Percentiles rank a stretch among this genome's conserved stretches.
phyloP scores from a whole-genome alignment of 2,797 vertebrate genomes.

The Gallinago solitaria region DNA sequence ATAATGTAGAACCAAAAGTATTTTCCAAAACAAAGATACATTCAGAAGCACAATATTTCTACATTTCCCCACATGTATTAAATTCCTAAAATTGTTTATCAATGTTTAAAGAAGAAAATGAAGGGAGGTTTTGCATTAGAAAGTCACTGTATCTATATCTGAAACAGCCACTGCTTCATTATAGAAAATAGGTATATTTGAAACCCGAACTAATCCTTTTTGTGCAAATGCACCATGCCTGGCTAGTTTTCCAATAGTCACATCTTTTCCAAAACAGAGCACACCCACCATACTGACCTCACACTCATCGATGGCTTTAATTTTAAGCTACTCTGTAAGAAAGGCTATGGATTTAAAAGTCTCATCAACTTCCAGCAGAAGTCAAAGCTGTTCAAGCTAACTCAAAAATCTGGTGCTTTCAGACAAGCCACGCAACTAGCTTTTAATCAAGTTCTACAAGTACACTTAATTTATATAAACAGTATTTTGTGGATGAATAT shows the following conservation, averaged over 20 bases:
- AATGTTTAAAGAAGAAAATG: not conserved
- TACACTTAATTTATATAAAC: not conserved
- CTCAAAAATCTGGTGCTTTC: conserved; percentile 8
- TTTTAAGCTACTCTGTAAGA: conserved; percentile 2
- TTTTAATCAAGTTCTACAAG: not conserved
- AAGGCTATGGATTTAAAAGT: not conserved
- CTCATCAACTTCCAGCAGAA: not conserved
- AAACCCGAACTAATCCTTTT: not conserved
- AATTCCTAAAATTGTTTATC: not conserved
- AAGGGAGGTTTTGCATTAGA: not conserved
- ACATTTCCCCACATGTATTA: not conserved
- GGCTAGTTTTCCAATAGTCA: not conserved
- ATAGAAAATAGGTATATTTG: not conserved
- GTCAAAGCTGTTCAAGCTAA: not conserved
- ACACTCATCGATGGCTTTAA: not conserved
- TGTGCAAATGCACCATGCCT: not conserved
- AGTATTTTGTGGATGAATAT: not conserved
- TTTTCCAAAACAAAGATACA: not conserved
- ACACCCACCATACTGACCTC: not conserved
- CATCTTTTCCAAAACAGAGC: not conserved
- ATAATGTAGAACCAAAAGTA: not conserved
- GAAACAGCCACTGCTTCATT: not conserved
- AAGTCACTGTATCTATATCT: not conserved
- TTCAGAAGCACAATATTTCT: not conserved
- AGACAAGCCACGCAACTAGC: not conserved